Evolutionary conservation across 2,113 vertebrate species (phyloP).

Genomic region (Lipotes vexillifer): DNA sequence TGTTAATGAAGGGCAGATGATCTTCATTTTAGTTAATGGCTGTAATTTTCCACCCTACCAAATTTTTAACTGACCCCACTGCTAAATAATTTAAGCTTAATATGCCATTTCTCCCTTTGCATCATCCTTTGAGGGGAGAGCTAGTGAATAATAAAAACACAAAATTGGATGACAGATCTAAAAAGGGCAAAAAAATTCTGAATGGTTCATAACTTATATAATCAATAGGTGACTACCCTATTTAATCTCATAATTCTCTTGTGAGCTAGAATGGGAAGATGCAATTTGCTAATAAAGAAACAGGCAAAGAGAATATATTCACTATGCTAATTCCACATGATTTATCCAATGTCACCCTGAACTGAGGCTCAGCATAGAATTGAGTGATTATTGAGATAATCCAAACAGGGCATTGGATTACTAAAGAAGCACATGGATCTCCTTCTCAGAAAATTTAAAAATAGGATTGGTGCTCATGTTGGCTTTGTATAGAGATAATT

Average conservation of each 20-base stretch:
- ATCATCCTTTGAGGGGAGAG: neutral
- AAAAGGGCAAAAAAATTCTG: conserved; percentile 46
- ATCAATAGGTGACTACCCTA: conserved; percentile 54
- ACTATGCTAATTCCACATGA: conserved; percentile 64
- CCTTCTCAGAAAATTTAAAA: conserved; percentile 54
- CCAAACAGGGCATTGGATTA: conserved; percentile 60
- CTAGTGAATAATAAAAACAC: conserved; percentile 42
- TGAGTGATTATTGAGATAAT: conserved; percentile 73
- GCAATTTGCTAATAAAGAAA: conserved; percentile 66
- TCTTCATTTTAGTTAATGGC: conserved; percentile 59
- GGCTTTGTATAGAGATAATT: conserved; percentile 36
- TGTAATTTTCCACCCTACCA: conserved; percentile 52
- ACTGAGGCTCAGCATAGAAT: conserved; percentile 64
- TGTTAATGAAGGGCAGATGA: conserved; percentile 50
- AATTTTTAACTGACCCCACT: conserved; percentile 41
- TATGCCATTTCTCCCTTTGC: neutral
- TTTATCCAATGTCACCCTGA: conserved; percentile 72
- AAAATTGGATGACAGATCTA: conserved; percentile 27
- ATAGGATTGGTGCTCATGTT: conserved; percentile 42
- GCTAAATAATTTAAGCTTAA: conserved; percentile 46
- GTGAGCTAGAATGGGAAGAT: conserved; percentile 52
- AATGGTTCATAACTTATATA: conserved; percentile 53
- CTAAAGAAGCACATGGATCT: conserved; percentile 43
- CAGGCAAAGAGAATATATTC: conserved; percentile 63
- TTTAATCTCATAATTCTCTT: conserved; percentile 68